phyloP scores from a whole-genome alignment of 2,797 vertebrate species.

The Thaleichthys pacificus region DNA sequence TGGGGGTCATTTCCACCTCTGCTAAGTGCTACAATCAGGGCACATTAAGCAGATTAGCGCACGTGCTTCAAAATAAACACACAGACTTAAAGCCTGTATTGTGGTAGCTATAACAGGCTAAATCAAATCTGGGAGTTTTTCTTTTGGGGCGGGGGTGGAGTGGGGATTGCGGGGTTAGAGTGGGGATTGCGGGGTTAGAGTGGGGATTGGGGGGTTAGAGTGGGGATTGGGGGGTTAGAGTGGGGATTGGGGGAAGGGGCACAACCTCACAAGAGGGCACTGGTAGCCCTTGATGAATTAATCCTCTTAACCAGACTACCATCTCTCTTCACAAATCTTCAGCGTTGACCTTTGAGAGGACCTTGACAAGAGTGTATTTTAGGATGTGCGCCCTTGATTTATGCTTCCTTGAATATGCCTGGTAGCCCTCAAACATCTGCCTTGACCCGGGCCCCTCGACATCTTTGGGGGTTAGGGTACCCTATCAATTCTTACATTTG shows the following conservation, averaged over 20 bases:
- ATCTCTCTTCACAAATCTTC: conserved; percentile 24
- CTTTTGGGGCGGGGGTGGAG: conserved; percentile 19
- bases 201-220: conserved; percentile 15
- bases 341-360: conserved; percentile 48
- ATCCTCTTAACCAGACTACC: conserved; percentile 59
- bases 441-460: conserved; percentile 24
- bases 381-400: conserved; percentile 46
- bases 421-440: conserved; percentile 28
- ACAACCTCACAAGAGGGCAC: conserved; percentile 24
- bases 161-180: conserved; percentile 4
- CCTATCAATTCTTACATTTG: too few relatives aligned
- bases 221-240: conserved; percentile 5
- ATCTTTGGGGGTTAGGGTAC: not conserved
- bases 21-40: conserved; percentile 49
- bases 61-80: conserved; percentile 54
- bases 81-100: conserved; percentile 28
- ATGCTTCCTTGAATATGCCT: conserved; percentile 35
- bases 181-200: conserved; percentile 28
- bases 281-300: conserved; percentile 37
- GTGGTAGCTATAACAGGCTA: conserved; percentile 43
- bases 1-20: conserved; percentile 39
- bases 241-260: conserved; percentile 36
- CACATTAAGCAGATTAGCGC: conserved; percentile 48
- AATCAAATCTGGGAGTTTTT: conserved; percentile 32
- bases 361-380: not conserved